A percentile compares a stretch with the other conserved stretches of the same genome.
These are phyloP conservation scores for Poecilia velifera DNA, from an alignment of 2,797 vertebrate genomes.

Conservation along the genomic window DNA sequence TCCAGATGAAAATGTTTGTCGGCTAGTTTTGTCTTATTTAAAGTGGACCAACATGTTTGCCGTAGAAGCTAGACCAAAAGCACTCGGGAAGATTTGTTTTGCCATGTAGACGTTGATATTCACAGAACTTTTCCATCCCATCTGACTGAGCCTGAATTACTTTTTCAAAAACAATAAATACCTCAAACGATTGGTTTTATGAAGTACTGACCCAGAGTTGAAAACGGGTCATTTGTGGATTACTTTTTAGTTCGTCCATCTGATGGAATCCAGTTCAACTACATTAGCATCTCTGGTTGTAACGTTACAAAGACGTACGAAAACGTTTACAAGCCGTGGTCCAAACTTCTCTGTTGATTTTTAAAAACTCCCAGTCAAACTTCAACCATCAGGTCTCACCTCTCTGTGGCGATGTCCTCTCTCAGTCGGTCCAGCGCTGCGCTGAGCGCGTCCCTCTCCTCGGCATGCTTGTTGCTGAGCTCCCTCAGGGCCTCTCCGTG, in stretches of 20 bases:
- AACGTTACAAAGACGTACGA: neutral
- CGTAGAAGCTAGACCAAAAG: no score
- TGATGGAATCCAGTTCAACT: neutral
- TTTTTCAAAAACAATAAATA: neutral
- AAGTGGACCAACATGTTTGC: no score
- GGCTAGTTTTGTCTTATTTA: no score
- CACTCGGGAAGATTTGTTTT: no score
- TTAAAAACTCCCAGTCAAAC: neutral
- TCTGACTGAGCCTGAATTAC: neutral
- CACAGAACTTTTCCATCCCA: neutral
- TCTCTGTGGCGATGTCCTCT: slow-evolving; percentile 84
- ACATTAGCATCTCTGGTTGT: neutral
- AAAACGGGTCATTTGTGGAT: neutral
- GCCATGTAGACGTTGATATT: neutral
- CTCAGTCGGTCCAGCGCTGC: slow-evolving; percentile 79
- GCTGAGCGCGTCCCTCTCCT: slow-evolving; percentile 76
- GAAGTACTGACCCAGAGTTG: neutral
- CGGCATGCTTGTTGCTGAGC: slow-evolving; percentile 70
- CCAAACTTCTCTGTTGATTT: neutral
- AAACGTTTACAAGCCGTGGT: neutral
- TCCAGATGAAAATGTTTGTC: no score
- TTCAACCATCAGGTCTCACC: slow-evolving; percentile 80
- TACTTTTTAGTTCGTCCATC: neutral
- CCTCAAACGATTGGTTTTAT: neutral
- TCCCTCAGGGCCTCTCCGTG: slow-evolving; percentile 72